Evolutionary conservation across 35 echinoderm and acorn worm species (phyloP).

Genomic region (Amphiura filiformis): DNA sequence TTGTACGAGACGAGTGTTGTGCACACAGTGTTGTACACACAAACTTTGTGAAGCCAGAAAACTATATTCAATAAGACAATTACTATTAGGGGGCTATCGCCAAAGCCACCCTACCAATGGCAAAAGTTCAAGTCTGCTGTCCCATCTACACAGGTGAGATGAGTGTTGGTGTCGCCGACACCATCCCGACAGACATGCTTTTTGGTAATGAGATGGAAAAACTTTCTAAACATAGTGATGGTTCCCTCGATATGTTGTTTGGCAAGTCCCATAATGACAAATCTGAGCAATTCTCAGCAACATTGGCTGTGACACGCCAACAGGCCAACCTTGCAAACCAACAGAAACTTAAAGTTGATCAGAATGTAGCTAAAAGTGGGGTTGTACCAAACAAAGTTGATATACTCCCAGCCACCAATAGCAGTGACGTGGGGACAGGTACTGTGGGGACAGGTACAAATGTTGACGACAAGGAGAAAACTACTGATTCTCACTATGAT

Average conservation of each 20-base stretch:
- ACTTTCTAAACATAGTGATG: no score
- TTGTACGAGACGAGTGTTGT: no score
- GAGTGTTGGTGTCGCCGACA: neutral
- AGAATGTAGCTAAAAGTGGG: neutral
- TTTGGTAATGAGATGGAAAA: no score
- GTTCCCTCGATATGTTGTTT: no score
- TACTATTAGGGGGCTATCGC: neutral
- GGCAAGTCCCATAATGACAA: neutral
- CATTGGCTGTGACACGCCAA: neutral
- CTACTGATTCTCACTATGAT: neutral
- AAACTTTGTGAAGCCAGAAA: no score
- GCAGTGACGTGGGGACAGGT: neutral
- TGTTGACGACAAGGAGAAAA: neutral
- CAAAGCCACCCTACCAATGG: neutral
- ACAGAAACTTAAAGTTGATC: neutral
- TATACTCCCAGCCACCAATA: neutral
- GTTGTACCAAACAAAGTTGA: no score
- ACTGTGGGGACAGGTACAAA: neutral
- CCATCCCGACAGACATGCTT: neutral
- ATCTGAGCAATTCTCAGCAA: neutral
- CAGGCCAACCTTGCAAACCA: neutral
- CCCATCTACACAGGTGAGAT: neutral
- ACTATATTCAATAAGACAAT: neutral
- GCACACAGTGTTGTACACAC: no score
- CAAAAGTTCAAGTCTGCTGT: no score